Base-by-base conservation (phyloP, 2,797 vertebrate species). In the Leptoclinus maculatus region DNA sequence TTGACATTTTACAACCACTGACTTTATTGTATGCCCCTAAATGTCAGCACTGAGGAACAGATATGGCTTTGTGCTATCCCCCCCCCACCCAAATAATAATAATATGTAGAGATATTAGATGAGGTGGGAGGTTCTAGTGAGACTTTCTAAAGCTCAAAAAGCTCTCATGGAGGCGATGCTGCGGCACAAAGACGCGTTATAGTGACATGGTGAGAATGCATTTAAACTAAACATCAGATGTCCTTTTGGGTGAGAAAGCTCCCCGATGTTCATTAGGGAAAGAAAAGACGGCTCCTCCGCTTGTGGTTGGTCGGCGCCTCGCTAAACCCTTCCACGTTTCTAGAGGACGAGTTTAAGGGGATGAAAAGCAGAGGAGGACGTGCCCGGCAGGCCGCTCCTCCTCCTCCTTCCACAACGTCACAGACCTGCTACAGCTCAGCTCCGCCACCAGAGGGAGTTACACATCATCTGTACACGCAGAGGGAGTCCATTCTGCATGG, bases 401-500 rank as follows among this genome's bases (percentile, higher is more conserved):
- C 32, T 66, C 56, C n/a, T 51, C 43, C 16, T 51, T n/a, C 3
- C n/a, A 23, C 10, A 11, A n/a, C n/a, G 25, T 23, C 2, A 53
- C 51, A 21, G 51, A 21, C 45, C 27, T 70, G 74, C 57, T 13
- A 19, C n/a, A 2, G 0, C 43, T 45, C 11, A 3, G 13, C 23
- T n/a, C 0, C 17, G 7, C 85, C 92, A 89, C 71, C 47, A 84
- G 91, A 80, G 83, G 91, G 87, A 13, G 80, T 0, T 21, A 45
- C 45, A 76, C 38, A 45, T 74, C 64, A 45, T 41, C 27, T 51
- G 2, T 4, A 1, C 74, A 66, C 2, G 39, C 49, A 71, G 25
- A 45, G 25, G 47, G 29, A 58, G 2, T 8, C 17, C 34, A 25
- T 14, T 63, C 23, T 45, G 27, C 25, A 34, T 1, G 39, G 45